Conservation (phyloP, 2,113 vertebrate species). For the Vidua macroura region DNA sequence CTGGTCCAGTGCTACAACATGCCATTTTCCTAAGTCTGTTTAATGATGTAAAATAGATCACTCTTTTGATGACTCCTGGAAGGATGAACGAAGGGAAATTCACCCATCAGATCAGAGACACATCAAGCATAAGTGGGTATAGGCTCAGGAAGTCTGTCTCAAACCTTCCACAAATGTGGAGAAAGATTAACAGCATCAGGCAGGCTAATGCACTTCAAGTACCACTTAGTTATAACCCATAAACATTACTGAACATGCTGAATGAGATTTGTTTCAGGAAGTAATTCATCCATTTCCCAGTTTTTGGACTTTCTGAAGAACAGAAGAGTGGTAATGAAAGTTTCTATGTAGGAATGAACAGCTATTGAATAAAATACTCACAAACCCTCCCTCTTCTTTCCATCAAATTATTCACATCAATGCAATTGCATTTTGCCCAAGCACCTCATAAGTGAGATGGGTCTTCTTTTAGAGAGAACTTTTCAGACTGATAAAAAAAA, state of each 20-base stretch:
- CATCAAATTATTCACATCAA: not conserved
- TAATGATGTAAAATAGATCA: not conserved
- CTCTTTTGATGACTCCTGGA: not conserved
- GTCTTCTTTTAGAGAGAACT: not conserved
- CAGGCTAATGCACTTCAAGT: not conserved
- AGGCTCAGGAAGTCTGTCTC: not conserved
- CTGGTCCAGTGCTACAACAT: not conserved
- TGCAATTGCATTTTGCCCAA: not conserved
- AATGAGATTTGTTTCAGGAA: slow-evolving; percentile 5
- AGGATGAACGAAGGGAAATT: not conserved
- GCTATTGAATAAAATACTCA: not conserved
- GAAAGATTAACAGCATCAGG: slow-evolving; percentile 7
- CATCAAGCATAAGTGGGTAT: not conserved
- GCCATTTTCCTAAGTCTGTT: not conserved
- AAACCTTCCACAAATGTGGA: not conserved
- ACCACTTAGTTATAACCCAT: not conserved
- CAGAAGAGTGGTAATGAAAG: not conserved
- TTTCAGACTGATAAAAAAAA: not conserved
- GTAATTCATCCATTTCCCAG: not conserved
- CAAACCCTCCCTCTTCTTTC: not conserved
- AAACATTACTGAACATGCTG: not conserved
- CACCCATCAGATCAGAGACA: not conserved
- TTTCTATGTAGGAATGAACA: not conserved
- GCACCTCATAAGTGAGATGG: not conserved
- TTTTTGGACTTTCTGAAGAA: not conserved